phyloP scores from a whole-genome alignment of 1,140 invertebrate genomes.

The Penaeus chinensis region DNA sequence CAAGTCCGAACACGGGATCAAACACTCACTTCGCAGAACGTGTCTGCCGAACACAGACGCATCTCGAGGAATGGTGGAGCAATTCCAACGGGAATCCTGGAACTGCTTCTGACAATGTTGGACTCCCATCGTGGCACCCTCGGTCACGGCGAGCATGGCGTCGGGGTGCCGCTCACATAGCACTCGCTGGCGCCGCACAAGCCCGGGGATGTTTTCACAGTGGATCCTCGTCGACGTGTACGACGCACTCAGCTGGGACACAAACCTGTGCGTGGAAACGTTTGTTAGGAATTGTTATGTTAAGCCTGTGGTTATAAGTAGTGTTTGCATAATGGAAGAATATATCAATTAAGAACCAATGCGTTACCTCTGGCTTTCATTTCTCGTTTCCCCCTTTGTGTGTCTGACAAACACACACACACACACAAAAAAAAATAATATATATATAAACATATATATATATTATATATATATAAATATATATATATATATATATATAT shows the following conservation, averaged over 20 bases:
- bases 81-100: constrained; percentile 52
- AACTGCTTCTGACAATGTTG: constrained; percentile 55
- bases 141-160: constrained; percentile 53
- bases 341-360: too few species aligned
- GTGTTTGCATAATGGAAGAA: too few species aligned
- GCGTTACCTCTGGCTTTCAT: too few species aligned
- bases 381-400: too few species aligned
- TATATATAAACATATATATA: too few species aligned
- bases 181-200: constrained; percentile 47
- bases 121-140: constrained; percentile 46
- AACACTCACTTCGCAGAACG: constrained; percentile 40
- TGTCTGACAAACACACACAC: too few species aligned
- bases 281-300: neutral
- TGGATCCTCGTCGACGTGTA: constrained; percentile 51
- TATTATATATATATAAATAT: too few species aligned
- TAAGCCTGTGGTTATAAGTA: too few species aligned
- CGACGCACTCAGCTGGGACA: constrained; percentile 52
- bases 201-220: constrained; percentile 54
- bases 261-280: constrained; percentile 31
- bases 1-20: neutral
- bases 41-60: constrained; percentile 54
- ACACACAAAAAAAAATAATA: too few species aligned
- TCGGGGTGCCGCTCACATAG: constrained; percentile 48
- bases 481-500: too few species aligned
- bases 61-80: constrained; percentile 46